Conservation (phyloP, 1,140 invertebrate species). For the Polypedilum vanderplanki region DNA sequence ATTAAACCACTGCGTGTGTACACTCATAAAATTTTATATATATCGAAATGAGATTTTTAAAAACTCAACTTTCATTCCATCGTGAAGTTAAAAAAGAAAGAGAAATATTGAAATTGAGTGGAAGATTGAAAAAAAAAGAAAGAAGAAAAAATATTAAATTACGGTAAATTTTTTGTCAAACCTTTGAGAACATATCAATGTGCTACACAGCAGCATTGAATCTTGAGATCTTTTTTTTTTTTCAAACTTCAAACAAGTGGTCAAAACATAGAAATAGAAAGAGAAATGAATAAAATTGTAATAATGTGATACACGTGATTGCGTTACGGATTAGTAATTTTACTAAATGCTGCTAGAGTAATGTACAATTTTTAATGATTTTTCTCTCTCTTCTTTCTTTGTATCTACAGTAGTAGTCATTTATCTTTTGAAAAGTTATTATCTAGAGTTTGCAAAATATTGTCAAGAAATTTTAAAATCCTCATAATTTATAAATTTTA, state of each 20-base stretch:
- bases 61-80: neutral
- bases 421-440: too few relatives aligned
- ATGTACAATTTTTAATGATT: too few relatives aligned
- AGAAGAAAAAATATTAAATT: slow-evolving; percentile 9
- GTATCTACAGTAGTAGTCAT: too few relatives aligned
- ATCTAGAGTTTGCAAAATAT: too few relatives aligned
- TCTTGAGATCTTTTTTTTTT: neutral
- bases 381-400: too few relatives aligned
- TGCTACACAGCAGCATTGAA: neutral
- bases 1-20: too few relatives aligned
- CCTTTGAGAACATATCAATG: neutral
- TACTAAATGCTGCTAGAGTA: neutral
- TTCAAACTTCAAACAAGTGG: neutral
- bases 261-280: neutral
- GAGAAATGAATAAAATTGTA: neutral
- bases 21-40: too few relatives aligned
- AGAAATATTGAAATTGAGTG: neutral
- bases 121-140: neutral
- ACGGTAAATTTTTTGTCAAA: slow-evolving; percentile 16
- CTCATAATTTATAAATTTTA: too few relatives aligned
- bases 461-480: too few relatives aligned
- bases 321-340: slow-evolving; percentile 23
- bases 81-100: neutral
- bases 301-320: slow-evolving; percentile 23
- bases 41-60: too few relatives aligned